These are phyloP conservation scores for Papilio machaon DNA, from an alignment of 1,140 invertebrate genomes.

Conservation along the genomic window DNA sequence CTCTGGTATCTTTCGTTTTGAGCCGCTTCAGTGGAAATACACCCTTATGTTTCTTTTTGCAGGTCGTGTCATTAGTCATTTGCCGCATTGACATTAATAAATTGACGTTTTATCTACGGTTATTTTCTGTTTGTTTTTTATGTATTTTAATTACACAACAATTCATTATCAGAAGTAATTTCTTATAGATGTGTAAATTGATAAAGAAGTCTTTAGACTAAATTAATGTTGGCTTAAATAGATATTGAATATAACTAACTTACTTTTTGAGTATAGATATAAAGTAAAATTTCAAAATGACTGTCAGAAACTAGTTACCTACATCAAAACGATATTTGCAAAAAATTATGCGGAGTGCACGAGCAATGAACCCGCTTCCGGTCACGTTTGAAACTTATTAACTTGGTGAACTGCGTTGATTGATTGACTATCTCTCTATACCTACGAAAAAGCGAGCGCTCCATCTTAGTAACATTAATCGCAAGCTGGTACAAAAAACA, in stretches of 20 bases:
- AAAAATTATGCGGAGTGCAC: neutral
- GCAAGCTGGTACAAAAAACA: neutral
- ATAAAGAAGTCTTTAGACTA: neutral
- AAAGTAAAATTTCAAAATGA: neutral
- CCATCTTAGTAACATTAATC: neutral
- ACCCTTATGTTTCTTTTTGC: neutral
- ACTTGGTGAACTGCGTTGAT: neutral
- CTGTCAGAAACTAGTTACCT: neutral
- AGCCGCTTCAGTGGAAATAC: neutral
- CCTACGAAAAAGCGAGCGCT: neutral
- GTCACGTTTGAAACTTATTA: neutral
- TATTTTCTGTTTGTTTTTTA: neutral
- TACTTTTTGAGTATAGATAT: neutral
- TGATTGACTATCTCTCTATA: neutral
- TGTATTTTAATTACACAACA: neutral
- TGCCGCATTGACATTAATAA: neutral
- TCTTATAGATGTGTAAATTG: neutral
- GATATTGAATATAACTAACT: neutral
- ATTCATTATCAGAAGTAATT: neutral
- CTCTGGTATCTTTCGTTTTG: neutral
- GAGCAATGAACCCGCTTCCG: neutral
- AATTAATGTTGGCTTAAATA: neutral
- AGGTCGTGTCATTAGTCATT: neutral
- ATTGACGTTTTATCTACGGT: neutral
- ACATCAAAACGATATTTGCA: neutral